Evolutionary conservation across 2,888 invertebrate genomes (phyloP), one percentile per base, ranked within the genome.

Genomic region (Celastrina argiolus): DNA sequence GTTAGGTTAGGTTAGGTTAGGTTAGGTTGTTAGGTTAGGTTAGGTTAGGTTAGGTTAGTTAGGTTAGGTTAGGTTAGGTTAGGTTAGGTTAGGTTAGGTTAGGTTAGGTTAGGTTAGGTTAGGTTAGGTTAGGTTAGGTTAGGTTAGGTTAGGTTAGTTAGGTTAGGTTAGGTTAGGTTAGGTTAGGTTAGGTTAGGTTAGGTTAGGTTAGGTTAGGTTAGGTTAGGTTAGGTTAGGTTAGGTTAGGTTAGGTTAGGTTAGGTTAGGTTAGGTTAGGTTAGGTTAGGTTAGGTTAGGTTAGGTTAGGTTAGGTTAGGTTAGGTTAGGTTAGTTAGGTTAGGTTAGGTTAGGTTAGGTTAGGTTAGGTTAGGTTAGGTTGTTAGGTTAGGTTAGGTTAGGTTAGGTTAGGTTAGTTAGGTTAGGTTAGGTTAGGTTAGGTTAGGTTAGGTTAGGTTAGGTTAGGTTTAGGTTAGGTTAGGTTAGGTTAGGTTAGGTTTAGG

Each of bases 161-260:
- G 75, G 75, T 75, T 75, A 71, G 74, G 73, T 74, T 74, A 70
- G 74, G 72, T 74, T 74, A 72, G 73, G 73, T 74, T 74, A 73
- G 74, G 75, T 77, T 72, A 73, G 75, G 77, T 79, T 78, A 75
- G 79, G 78, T 79, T 77, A 75, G 79, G 79, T 79, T 76, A 76
- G 79, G 78, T 78, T 75, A 74, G 78, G 78, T 78, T 78, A 75
- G 78, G 78, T 79, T 31, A 78, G 78, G n/a, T 78, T 78, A 75
- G 78, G 78, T 79, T 76, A 75, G 77, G 78, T 74, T 77, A 74
- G 75, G 77, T 77, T 76, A 74, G 77, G 76, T 77, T 77, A 75
- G 78, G 76, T 76, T 76, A 75, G 76, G 74, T 74, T 74, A 72
- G 72, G 71, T 71, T 72, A 73, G 72, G 72, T 74, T 73, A 71